Percentiles rank a stretch among this genome's conserved stretches.
phyloP scores from a whole-genome alignment of 2,113 vertebrate species.

The Mobula hypostoma region DNA sequence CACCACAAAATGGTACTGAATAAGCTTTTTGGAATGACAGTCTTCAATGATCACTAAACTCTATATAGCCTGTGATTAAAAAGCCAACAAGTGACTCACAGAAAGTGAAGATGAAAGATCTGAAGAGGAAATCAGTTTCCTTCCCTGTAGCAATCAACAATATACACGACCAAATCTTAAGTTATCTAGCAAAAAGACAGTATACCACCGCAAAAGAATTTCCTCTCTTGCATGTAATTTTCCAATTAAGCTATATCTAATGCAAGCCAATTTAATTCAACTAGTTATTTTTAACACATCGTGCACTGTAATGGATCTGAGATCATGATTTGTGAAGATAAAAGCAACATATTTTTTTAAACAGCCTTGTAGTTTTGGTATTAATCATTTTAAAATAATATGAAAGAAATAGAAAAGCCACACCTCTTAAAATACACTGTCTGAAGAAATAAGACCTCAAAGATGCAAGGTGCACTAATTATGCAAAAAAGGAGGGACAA shows the following conservation, averaged over 20 bases:
- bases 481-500: neutral
- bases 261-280: neutral
- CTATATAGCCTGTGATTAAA: neutral
- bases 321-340: neutral
- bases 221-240: neutral
- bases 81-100: neutral
- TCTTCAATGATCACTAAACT: neutral
- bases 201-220: too few relatives aligned
- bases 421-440: neutral
- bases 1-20: neutral
- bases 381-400: slow-evolving; percentile 1
- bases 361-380: too few relatives aligned
- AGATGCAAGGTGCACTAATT: neutral
- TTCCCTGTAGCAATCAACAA: neutral
- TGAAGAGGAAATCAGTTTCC: neutral
- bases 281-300: too few relatives aligned
- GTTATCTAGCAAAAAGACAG: neutral
- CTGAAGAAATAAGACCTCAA: neutral
- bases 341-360: neutral
- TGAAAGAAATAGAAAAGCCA: neutral
- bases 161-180: neutral
- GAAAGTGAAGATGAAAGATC: neutral
- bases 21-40: neutral
- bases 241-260: neutral
- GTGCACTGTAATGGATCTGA: neutral